These are phyloP conservation scores for Riptortus pedestris DNA, from an alignment of 1,140 invertebrate species.

Conservation along the genomic window DNA sequence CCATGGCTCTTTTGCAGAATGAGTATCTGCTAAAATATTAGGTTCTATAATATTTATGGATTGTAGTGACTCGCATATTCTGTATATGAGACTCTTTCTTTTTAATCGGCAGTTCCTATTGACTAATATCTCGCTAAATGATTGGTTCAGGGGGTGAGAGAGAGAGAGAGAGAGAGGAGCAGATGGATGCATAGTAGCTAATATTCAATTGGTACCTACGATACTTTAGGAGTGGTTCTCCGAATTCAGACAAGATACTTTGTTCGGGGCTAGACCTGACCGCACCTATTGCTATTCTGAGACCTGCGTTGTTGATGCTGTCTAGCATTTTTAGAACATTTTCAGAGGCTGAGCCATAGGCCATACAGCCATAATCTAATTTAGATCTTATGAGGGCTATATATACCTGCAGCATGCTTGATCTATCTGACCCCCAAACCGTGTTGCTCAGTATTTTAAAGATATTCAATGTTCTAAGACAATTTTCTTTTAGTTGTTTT, in stretches of 20 bases:
- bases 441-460: not conserved
- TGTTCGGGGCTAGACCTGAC: not conserved
- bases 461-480: not conserved
- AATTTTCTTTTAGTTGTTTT: not conserved
- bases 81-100: not conserved
- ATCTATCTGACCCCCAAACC: not conserved
- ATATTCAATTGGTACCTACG: not conserved
- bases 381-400: not conserved
- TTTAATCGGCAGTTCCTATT: not conserved
- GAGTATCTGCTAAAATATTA: too few relatives aligned
- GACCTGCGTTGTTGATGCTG: not conserved
- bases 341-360: not conserved
- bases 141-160: not conserved
- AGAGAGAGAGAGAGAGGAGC: not conserved
- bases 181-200: not conserved
- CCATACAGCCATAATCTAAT: not conserved
- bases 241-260: not conserved
- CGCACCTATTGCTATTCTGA: not conserved
- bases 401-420: not conserved
- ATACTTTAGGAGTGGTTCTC: not conserved
- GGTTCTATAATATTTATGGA: too few relatives aligned
- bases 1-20: not conserved
- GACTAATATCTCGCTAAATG: not conserved
- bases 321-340: not conserved
- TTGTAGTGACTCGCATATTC: not conserved